Evolutionary conservation across 2,888 invertebrate genomes (phyloP), one percentile per base, ranked within the genome.

Genomic region (Idaea biselata): DNA sequence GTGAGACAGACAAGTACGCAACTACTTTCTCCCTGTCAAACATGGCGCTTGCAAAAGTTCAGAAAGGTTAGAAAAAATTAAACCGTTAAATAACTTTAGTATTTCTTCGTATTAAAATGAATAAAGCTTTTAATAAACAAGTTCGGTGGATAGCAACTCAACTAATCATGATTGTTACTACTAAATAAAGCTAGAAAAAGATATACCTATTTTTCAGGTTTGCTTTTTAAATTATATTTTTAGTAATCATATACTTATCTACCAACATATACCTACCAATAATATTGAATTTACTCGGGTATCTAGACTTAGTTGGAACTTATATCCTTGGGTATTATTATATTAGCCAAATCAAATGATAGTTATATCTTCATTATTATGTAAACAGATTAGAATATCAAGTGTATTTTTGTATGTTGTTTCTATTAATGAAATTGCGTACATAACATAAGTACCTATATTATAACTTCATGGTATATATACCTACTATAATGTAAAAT

Each of bases 321-420:
- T 58, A 59, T 58, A 58, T 6, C 31, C 59, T 53, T 60, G 17
- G 61, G 58, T 56, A 64, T 61, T 58, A 44, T 57, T 58, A 55
- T 59, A 63, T 60, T 67, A 69, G 67, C 64, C 64, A 69, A 69
- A 68, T 60, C 64, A 61, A 60, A 68, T 63, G 65, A 62, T 60
- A 60, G 25, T 60, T 64, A 66, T 58, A 64, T 60, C 63, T 60
- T 63, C 58, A 60, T 57, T 25, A 44, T 14, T 7, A 11, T 44
- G 44, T 44, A 17, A 25, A 60, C 25, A 58, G 59, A 63, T 58
- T 58, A 64, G 62, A 58, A 65, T 60, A 44, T 8, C 63, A 65
- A 69, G 66, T 81, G 82, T 87, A 87, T 87, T 87, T 88, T 88
- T 87, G 79, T 87, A 87, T 80, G 79, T 74, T 78, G 69, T 81